Evolutionary conservation across 1,140 invertebrate species (phyloP).

Genomic region (Lepidotrigona ventralis): DNA sequence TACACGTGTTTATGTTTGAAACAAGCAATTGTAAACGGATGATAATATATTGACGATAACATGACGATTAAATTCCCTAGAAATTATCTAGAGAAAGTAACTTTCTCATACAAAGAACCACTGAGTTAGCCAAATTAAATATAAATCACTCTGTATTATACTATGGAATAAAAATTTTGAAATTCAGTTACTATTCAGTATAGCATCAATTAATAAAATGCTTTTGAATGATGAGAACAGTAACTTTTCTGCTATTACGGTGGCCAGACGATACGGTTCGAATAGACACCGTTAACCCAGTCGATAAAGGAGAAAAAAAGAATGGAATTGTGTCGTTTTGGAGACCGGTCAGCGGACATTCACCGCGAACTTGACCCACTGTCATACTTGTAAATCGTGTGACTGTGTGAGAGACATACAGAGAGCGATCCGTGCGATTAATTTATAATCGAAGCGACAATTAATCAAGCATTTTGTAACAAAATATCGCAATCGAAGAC

Average conservation of each 20-base stretch:
- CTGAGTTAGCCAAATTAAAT: too few species aligned
- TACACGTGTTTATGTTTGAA: too few species aligned
- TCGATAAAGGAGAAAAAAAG: conserved; percentile 8
- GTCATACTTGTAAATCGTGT: conserved; percentile 60
- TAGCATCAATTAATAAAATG: too few species aligned
- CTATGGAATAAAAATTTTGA: too few species aligned
- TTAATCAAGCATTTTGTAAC: neutral
- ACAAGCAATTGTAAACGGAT: too few species aligned
- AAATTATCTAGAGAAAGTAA: too few species aligned
- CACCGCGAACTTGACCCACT: conserved; percentile 71
- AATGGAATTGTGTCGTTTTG: conserved; percentile 19
- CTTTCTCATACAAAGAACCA: too few species aligned
- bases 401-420: neutral
- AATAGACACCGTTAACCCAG: neutral
- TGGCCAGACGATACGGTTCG: neutral
- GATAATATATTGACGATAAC: too few species aligned
- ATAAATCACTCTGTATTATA: too few species aligned
- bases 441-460: neutral
- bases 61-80: too few species aligned
- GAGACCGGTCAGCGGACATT: conserved; percentile 51
- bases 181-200: too few species aligned
- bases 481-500: neutral
- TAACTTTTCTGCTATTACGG: neutral
- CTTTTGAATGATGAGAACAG: neutral
- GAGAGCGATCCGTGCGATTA: neutral